Evolutionary conservation across 2,888 invertebrate species (phyloP).

Genomic region (Parelbella ahira): DNA sequence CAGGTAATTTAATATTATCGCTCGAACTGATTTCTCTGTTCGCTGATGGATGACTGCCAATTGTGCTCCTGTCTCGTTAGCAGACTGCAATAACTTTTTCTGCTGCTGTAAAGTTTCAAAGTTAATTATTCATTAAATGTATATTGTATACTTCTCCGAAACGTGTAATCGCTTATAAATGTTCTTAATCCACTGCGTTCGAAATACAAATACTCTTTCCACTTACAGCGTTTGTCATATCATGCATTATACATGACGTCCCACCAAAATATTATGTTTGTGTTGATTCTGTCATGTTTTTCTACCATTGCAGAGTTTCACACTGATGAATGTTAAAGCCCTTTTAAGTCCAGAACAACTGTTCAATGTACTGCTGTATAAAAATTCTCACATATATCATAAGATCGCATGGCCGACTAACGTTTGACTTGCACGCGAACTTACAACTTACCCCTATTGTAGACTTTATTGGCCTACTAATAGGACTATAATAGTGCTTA

Average conservation of each 20-base stretch:
- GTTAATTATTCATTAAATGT: conserved; percentile 7
- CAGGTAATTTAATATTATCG: conserved; percentile 57
- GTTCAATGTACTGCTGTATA: conserved; percentile 12
- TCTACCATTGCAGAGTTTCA: conserved; percentile 8
- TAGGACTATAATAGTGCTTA: conserved; percentile 24
- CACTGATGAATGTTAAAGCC: conserved; percentile 19
- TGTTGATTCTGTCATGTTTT: conserved; percentile 13
- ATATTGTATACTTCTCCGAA: conserved; percentile 2
- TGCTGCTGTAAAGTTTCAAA: conserved; percentile 2
- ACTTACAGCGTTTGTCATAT: no score
- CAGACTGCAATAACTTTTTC: conserved; percentile 16
- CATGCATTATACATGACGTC: conserved; percentile 17
- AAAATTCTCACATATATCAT: conserved; percentile 26
- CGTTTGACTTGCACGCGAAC: conserved; percentile 18
- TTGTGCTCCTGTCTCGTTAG: conserved; percentile 49
- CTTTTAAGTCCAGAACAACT: conserved; percentile 13
- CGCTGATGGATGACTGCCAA: conserved; percentile 43
- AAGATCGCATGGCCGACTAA: conserved; percentile 24
- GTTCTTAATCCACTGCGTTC: no score
- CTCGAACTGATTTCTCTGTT: conserved; percentile 44
- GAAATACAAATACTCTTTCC: no score
- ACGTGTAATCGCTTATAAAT: background rate
- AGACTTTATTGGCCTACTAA: conserved; percentile 24
- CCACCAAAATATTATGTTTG: conserved; percentile 6
- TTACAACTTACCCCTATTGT: conserved; percentile 20